phyloP scores from a whole-genome alignment of 1,140 invertebrate species.

The Drosophila kikkawai region DNA sequence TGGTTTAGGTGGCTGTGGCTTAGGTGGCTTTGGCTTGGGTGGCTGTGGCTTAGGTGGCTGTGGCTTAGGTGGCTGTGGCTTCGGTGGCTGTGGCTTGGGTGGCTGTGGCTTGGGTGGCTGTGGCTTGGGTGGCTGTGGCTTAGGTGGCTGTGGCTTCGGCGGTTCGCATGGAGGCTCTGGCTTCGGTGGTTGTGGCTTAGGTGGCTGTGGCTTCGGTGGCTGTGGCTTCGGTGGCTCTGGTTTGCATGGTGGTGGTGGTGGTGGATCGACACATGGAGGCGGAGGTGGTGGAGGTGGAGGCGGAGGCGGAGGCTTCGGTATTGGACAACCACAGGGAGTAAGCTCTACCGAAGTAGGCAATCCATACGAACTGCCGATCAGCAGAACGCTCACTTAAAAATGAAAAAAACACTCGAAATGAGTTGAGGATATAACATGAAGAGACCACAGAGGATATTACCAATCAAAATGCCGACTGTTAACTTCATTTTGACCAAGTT shows the following conservation, averaged over 20 bases:
- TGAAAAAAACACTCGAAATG: neutral
- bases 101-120: neutral
- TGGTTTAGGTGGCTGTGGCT: neutral
- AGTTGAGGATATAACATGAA: neutral
- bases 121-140: neutral
- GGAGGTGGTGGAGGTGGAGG: neutral
- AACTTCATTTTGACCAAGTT: constrained; percentile 25
- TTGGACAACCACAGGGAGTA: neutral
- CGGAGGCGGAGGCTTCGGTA: neutral
- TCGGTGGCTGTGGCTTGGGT: neutral
- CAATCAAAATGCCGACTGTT: constrained; percentile 10
- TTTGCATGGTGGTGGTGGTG: neutral
- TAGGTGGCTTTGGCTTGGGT: too few species aligned
- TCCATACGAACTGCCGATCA: constrained; percentile 8
- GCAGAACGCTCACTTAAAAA: constrained; percentile 9
- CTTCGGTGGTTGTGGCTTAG: neutral
- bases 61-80: neutral
- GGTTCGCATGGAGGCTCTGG: too few species aligned
- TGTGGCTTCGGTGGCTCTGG: neutral
- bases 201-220: neutral
- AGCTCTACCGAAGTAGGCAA: neutral
- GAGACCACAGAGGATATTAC: constrained; percentile 14
- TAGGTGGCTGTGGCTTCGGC: neutral
- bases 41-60: neutral
- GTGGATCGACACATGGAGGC: neutral